A percentile compares a stretch with the other conserved stretches of the same genome.
phyloP scores from a whole-genome alignment of 2,113 vertebrate genomes.

The Callipepla californica region DNA sequence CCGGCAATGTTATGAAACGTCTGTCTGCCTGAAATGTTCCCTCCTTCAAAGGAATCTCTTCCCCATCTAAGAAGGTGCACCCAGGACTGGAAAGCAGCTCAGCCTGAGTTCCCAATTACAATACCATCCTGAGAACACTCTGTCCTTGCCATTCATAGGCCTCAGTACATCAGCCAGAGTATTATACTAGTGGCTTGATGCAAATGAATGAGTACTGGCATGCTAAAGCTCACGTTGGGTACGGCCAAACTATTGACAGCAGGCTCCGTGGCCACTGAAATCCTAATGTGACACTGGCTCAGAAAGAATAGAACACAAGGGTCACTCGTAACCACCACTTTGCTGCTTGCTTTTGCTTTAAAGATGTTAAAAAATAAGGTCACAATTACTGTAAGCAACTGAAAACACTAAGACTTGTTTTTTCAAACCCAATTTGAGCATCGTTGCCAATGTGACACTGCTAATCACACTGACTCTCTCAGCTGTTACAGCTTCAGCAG shows the following conservation, averaged over 20 bases:
- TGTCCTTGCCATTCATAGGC: not conserved
- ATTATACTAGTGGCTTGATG: not conserved
- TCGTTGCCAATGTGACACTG: not conserved
- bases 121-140: not conserved
- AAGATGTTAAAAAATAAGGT: not conserved
- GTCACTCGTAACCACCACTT: not conserved
- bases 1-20: not conserved
- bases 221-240: not conserved
- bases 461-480: not conserved
- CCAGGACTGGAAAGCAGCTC: not conserved
- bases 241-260: not conserved
- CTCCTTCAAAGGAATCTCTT: not conserved
- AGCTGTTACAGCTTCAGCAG: not conserved
- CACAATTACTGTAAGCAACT: not conserved
- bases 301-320: not conserved
- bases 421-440: not conserved
- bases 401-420: not conserved
- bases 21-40: not conserved
- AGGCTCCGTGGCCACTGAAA: not conserved
- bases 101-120: not conserved
- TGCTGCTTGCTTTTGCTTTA: not conserved
- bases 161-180: not conserved
- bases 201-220: rapidly evolving
- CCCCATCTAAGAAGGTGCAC: not conserved
- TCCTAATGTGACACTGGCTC: not conserved